Conservation (phyloP, 2,888 invertebrate species). For the Polyommatus icarus region DNA sequence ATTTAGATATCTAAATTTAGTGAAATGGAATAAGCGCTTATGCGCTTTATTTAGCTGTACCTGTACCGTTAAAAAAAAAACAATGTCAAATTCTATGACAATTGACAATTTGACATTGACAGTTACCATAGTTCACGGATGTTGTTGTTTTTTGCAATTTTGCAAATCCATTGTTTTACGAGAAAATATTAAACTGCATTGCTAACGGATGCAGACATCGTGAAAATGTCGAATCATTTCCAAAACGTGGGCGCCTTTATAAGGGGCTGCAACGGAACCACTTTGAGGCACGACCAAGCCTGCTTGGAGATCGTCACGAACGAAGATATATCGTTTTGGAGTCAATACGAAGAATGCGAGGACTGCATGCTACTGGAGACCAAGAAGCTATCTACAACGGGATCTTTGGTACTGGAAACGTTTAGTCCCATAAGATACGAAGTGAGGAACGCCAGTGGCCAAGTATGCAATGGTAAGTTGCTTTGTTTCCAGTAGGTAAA, state of each 20-base stretch:
- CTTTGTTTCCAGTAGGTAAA: background rate
- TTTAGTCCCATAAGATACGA: constrained; percentile 62
- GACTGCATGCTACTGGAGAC: constrained; percentile 59
- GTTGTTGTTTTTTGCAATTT: constrained; percentile 43
- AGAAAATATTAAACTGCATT: background rate
- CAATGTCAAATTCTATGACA: background rate
- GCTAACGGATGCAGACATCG: constrained; percentile 49
- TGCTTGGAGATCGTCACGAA: constrained; percentile 67
- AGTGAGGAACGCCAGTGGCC: constrained; percentile 50
- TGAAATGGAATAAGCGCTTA: too few relatives aligned
- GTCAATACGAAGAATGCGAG: constrained; percentile 72
- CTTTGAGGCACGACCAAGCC: constrained; percentile 66
- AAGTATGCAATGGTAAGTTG: constrained; percentile 64
- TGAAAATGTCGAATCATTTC: constrained; percentile 61
- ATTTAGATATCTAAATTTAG: too few relatives aligned
- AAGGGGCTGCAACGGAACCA: constrained; percentile 59
- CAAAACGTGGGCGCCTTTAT: constrained; percentile 67
- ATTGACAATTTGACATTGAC: background rate
- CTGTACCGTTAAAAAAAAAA: background rate
- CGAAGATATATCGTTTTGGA: constrained; percentile 60
- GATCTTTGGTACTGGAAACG: constrained; percentile 56
- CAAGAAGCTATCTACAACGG: constrained; percentile 46
- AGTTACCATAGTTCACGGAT: background rate
- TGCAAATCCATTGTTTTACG: constrained; percentile 47
- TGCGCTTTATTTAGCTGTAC: too few relatives aligned